Conservation (phyloP, 2,797 vertebrate species). For the Oryzias sinensis region DNA sequence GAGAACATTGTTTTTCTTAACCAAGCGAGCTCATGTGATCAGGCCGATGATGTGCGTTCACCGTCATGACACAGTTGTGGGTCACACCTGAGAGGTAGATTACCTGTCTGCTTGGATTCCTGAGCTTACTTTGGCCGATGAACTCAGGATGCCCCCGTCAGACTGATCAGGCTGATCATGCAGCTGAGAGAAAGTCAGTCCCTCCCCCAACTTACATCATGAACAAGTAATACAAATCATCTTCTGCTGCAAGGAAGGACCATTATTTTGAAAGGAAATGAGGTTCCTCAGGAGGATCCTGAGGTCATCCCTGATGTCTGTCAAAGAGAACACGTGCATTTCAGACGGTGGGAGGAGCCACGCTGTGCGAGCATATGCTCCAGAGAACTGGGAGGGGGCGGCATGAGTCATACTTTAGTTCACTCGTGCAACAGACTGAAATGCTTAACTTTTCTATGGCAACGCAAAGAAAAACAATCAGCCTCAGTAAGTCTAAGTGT, state of each 20-base stretch:
- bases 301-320: slow-evolving; percentile 17
- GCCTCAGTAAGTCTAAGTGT: slow-evolving; percentile 27
- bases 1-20: too few relatives aligned
- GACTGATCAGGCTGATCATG: slow-evolving; percentile 5
- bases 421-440: slow-evolving; percentile 73
- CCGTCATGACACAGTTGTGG: not conserved
- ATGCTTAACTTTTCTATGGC: slow-evolving; percentile 75
- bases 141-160: slow-evolving; percentile 19
- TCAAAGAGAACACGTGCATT: not conserved
- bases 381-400: slow-evolving; percentile 62
- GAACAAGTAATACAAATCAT: slow-evolving; percentile 9
- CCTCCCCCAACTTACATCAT: not conserved
- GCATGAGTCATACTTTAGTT: slow-evolving; percentile 73
- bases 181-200: slow-evolving; percentile 8
- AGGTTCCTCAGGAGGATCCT: not conserved
- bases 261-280: slow-evolving; percentile 2
- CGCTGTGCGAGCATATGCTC: slow-evolving; percentile 17
- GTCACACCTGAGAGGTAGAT: slow-evolving; percentile 34
- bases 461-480: slow-evolving; percentile 69
- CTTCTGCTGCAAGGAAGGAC: slow-evolving; percentile 3
- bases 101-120: slow-evolving; percentile 55
- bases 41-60: not conserved
- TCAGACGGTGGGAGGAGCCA: slow-evolving; percentile 17
- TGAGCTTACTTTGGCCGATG: slow-evolving; percentile 25
- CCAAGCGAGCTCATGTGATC: not conserved